phyloP scores from a whole-genome alignment of 1,140 invertebrate genomes.

The Armadillidium nasatum region DNA sequence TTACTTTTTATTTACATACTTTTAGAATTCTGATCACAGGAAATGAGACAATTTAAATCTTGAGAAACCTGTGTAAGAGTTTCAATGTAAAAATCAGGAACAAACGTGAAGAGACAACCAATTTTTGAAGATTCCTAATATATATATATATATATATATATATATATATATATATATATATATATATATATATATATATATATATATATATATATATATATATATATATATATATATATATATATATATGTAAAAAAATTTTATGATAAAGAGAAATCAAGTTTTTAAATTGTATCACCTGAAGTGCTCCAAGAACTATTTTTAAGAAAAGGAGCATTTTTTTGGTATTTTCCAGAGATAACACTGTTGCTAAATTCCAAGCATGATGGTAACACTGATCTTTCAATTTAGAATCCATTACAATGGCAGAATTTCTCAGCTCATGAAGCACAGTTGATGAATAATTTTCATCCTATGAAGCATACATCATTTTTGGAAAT shows the following conservation, averaged over 20 bases:
- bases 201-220: too few species aligned
- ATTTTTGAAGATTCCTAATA: slow-evolving; percentile 54
- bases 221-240: too few species aligned
- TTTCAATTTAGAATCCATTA: not conserved
- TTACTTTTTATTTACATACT: too few species aligned
- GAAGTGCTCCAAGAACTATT: not conserved
- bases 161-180: too few species aligned
- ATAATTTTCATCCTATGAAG: not conserved
- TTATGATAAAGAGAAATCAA: too few species aligned
- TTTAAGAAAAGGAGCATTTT: not conserved
- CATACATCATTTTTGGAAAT: too few species aligned
- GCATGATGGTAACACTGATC: not conserved
- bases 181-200: too few species aligned
- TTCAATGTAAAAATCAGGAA: slow-evolving; percentile 76
- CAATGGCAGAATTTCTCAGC: not conserved
- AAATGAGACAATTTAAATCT: not conserved
- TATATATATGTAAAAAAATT: too few species aligned
- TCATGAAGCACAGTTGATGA: not conserved
- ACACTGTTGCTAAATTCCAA: not conserved
- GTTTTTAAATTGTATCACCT: too few species aligned
- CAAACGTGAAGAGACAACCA: slow-evolving; percentile 67
- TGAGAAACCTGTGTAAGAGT: slow-evolving; percentile 62
- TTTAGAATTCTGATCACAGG: not conserved
- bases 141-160: not conserved
- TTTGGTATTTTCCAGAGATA: not conserved